Conservation (phyloP, 2,888 invertebrate genomes). For the Stratiomys singularior region DNA sequence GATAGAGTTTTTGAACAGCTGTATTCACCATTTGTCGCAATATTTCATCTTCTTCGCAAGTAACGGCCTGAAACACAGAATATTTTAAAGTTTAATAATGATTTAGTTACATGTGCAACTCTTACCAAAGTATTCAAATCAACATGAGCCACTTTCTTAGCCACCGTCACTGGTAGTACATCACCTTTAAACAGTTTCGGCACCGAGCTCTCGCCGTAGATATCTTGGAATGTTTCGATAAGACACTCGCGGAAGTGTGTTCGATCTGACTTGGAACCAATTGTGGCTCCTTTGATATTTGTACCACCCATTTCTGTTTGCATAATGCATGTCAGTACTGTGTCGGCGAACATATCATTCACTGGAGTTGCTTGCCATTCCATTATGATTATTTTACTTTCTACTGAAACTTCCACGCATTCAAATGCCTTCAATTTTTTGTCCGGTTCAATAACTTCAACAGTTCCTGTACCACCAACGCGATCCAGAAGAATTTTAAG, state of each 20-base stretch:
- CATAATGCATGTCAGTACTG: conserved; percentile 87
- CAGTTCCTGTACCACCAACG: conserved; percentile 75
- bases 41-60: conserved; percentile 81
- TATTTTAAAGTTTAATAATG: conserved; percentile 1
- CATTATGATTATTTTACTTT: conserved; percentile 83
- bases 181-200: conserved; percentile 95
- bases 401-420: conserved; percentile 82
- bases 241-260: conserved; percentile 86
- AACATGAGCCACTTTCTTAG: conserved; percentile 85
- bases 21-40: conserved; percentile 87
- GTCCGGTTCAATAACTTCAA: conserved; percentile 76
- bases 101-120: neutral
- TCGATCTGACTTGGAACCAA: conserved; percentile 81
- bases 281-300: conserved; percentile 71
- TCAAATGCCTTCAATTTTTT: conserved; percentile 83
- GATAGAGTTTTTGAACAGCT: conserved; percentile 84
- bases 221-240: conserved; percentile 73
- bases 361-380: conserved; percentile 97
- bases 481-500: conserved; percentile 81
- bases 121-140: conserved; percentile 76
- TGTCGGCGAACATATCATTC: conserved; percentile 98
- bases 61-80: conserved; percentile 73
- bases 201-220: conserved; percentile 94
- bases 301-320: conserved; percentile 80
- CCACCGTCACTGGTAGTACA: conserved; percentile 84